These are phyloP conservation scores for Halcyon senegalensis DNA, from an alignment of 2,113 vertebrate genomes.

Conservation along the genomic window DNA sequence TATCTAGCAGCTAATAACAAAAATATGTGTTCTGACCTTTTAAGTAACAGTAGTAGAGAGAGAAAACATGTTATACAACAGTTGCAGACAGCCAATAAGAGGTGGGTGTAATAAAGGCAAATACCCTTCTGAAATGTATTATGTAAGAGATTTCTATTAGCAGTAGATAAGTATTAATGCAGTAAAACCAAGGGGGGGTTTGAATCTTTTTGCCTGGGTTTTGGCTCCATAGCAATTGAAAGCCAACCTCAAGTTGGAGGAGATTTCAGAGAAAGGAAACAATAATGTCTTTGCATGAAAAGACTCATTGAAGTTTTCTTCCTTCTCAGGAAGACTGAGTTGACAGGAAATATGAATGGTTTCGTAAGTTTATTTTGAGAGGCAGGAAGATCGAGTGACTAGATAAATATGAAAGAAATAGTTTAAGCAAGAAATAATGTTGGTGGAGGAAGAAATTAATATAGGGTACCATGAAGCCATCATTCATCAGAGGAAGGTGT, in stretches of 20 bases:
- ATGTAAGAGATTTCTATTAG: not conserved
- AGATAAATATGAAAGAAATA: not conserved
- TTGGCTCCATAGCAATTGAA: not conserved
- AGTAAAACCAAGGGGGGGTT: not conserved
- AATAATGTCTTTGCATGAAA: not conserved
- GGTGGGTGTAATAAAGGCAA: not conserved
- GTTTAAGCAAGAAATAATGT: not conserved
- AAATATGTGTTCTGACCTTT: not conserved
- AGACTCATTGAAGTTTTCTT: not conserved
- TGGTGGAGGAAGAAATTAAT: not conserved
- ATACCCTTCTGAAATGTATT: not conserved
- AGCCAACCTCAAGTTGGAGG: not conserved
- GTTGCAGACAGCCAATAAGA: not conserved
- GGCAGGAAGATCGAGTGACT: not conserved
- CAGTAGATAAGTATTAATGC: not conserved
- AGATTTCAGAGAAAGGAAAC: not conserved
- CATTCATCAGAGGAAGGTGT: not conserved
- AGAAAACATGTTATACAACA: not conserved
- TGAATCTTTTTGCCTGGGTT: not conserved
- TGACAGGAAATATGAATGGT: not conserved
- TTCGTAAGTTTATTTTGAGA: not conserved
- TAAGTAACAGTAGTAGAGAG: not conserved
- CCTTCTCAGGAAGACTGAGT: not conserved
- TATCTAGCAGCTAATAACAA: not conserved
- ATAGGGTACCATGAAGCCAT: not conserved